Conservation (phyloP, 2,888 invertebrate species). For the Thyatira batis region DNA sequence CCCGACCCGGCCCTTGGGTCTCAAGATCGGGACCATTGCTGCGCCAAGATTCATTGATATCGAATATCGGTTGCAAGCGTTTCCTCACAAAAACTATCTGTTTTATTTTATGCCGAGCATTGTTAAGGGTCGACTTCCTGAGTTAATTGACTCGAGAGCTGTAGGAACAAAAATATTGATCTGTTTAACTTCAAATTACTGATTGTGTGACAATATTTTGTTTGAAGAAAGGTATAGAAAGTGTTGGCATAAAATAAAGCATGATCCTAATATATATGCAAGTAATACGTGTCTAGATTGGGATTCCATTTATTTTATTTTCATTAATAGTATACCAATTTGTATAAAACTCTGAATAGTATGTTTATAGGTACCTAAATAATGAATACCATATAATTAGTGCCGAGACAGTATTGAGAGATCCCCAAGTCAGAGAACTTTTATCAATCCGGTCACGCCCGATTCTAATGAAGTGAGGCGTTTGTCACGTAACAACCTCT, state of each 20-base stretch:
- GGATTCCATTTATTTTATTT: no score
- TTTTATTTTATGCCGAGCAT: not conserved
- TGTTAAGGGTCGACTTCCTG: not conserved
- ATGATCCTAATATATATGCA: no score
- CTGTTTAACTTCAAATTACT: not conserved
- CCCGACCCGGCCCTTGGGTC: constrained; percentile 38
- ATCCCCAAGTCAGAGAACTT: constrained; percentile 45
- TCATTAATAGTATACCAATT: no score
- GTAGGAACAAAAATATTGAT: not conserved
- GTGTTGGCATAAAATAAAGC: no score
- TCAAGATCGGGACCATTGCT: constrained; percentile 38
- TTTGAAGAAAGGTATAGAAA: no score
- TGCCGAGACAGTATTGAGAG: constrained; percentile 43
- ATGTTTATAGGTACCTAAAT: not conserved
- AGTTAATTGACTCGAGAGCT: not conserved
- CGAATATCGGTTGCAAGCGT: constrained; percentile 33
- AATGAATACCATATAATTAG: constrained; percentile 20
- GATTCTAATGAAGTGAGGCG: constrained; percentile 69
- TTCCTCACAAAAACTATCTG: not conserved
- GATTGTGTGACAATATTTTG: no score
- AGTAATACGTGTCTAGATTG: not conserved
- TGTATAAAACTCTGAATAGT: no score
- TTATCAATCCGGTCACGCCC: constrained; percentile 68
- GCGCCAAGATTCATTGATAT: constrained; percentile 46
- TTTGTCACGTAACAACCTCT: constrained; percentile 70